A percentile compares a stretch with the other conserved stretches of the same genome.
These are phyloP conservation scores for Andrena bicolor DNA, from an alignment of 2,888 invertebrate species.

Conservation along the genomic window DNA sequence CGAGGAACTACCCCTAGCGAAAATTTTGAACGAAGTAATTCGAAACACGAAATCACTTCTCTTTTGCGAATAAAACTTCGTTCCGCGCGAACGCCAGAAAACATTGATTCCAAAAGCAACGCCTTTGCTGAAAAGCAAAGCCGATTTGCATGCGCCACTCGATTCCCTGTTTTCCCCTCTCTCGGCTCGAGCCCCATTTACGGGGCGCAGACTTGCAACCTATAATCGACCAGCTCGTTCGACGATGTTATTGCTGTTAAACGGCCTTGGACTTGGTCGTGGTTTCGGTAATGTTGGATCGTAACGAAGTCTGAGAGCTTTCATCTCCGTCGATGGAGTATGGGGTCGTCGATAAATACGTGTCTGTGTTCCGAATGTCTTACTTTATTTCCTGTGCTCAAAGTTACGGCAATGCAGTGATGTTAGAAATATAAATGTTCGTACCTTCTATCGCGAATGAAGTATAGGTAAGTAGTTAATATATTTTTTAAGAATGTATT, in stretches of 20 bases:
- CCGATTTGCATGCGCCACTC: conserved; percentile 60
- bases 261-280: conserved; percentile 32
- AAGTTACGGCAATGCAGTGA: neutral
- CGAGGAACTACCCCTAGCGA: neutral
- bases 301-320: conserved; percentile 19
- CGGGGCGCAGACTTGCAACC: conserved; percentile 35
- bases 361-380: conserved; percentile 5
- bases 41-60: neutral
- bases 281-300: conserved; percentile 47
- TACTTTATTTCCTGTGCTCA: neutral
- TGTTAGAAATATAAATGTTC: neutral
- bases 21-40: conserved; percentile 16
- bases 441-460: too few species aligned
- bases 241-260: conserved; percentile 33
- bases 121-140: conserved; percentile 39
- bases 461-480: too few species aligned
- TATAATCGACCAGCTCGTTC: conserved; percentile 55
- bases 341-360: conserved; percentile 5
- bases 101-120: conserved; percentile 70
- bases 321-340: neutral
- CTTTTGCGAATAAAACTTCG: conserved; percentile 4
- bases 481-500: too few species aligned
- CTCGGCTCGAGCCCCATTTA: conserved; percentile 39
- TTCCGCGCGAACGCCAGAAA: conserved; percentile 53
- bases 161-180: conserved; percentile 2